phyloP scores from a whole-genome alignment of 2,888 invertebrate genomes.

The Agonopterix arenella region DNA sequence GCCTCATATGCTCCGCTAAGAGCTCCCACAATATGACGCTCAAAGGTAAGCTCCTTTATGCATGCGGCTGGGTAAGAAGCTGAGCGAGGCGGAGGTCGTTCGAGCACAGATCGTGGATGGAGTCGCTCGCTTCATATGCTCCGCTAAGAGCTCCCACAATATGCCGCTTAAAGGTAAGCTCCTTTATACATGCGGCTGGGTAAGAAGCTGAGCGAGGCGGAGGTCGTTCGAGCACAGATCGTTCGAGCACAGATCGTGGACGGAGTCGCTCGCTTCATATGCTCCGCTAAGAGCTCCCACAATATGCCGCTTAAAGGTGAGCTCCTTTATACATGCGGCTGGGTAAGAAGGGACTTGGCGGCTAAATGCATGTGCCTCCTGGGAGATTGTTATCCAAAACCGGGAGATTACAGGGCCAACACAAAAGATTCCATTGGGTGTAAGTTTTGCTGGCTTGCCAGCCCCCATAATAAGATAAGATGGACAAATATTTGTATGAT shows the following conservation, averaged over 20 bases:
- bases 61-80: slow-evolving; percentile 95
- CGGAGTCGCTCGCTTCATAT: not conserved
- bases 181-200: not conserved
- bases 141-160: slow-evolving; percentile 92
- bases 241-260: not conserved
- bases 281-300: too few relatives aligned
- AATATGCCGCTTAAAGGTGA: too few relatives aligned
- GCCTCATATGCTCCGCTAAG: slow-evolving; percentile 95
- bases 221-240: not conserved
- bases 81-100: slow-evolving; percentile 88
- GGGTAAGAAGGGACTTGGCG: too few relatives aligned
- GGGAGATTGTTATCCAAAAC: too few relatives aligned
- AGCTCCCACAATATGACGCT: slow-evolving; percentile 92
- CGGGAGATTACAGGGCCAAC: too few relatives aligned
- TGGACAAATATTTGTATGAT: too few relatives aligned
- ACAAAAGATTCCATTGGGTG: too few relatives aligned
- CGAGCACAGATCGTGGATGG: slow-evolving; percentile 94
- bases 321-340: too few relatives aligned
- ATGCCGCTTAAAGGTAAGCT: slow-evolving; percentile 90
- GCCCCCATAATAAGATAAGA: too few relatives aligned
- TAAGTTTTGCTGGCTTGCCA: too few relatives aligned
- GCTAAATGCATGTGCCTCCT: too few relatives aligned
- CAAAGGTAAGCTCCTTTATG: slow-evolving; percentile 79
- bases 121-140: slow-evolving; percentile 94
- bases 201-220: not conserved